These are phyloP conservation scores for Imbricaverruca yamaguchii DNA, from an alignment of 2,888 invertebrate genomes.

Conservation along the genomic window DNA sequence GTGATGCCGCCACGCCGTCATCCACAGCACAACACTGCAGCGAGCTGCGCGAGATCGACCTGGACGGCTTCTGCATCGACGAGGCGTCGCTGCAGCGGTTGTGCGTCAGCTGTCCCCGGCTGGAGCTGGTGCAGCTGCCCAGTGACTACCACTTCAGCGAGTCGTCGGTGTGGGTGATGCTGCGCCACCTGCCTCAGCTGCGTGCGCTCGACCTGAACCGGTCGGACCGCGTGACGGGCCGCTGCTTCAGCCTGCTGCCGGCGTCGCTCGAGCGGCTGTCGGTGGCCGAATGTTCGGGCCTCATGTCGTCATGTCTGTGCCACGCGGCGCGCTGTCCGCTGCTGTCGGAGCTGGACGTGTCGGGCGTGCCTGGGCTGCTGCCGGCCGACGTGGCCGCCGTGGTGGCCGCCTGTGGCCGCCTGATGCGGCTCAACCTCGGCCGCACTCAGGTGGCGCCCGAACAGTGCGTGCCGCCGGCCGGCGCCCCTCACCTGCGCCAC, in stretches of 20 bases:
- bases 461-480: neutral
- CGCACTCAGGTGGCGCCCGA: neutral
- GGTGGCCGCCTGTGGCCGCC: neutral
- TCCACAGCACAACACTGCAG: neutral
- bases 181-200: constrained; percentile 8
- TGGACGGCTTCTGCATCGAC: constrained; percentile 14
- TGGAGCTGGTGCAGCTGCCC: constrained; percentile 3
- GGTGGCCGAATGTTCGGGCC: neutral
- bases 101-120: neutral
- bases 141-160: constrained; percentile 15
- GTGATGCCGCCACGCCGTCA: neutral
- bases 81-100: neutral
- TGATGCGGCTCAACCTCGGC: neutral
- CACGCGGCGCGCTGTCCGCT: neutral
- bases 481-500: neutral
- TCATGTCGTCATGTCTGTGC: neutral
- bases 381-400: neutral
- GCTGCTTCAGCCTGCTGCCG: neutral
- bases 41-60: neutral
- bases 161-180: constrained; percentile 9
- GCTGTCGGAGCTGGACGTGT: constrained; percentile 20
- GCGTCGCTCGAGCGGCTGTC: neutral
- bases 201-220: neutral
- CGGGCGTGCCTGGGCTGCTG: neutral
- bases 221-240: neutral